Evolutionary conservation across 37 sponge, comb jelly and placozoan genomes (phyloP), one percentile per base, ranked within the genome.

Genomic region (Eunapius fragilis): DNA sequence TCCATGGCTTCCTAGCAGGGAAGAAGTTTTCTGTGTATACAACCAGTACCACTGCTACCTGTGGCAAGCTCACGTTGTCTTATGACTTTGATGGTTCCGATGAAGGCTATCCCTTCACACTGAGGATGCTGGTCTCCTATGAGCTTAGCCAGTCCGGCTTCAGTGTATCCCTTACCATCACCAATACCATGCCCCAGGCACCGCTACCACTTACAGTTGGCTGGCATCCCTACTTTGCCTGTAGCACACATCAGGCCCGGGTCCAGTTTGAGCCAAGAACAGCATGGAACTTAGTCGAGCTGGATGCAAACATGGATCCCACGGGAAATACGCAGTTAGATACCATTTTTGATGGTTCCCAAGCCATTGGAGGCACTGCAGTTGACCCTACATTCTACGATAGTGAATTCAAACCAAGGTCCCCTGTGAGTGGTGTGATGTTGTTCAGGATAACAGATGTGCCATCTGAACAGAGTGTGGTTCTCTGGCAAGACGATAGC

Each of bases 211-310:
- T 94, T 75, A 88, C 88, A 31, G 80, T 91, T 47, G 95, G 95
- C 25, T 94, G 95, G 95, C 95, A 94, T 38, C 95, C 95, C 0
- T 94, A 94, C 34, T 91, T 94, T 68, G 70, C 37, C 23, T 87
- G 88, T 27, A 78, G 89, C 7, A 69, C 86, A 27, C 88, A 87
- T 50, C 67, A 74, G 19, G 70, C 95, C 12, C 47, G 72, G 22
- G 83, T 94, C 19, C 81, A 82, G 14, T 81, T 94, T 47, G 88
- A 90, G 75, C 75, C 34, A 48, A 85, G 83, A 34, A 76, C 89
- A 19, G 34, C 36, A 2, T 94, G 92, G 92, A 81, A 75, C 50
- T 89, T 91, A 49, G 89, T 94, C 5, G 35, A 76, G 70, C 25
- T 91, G 41, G 81, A 88, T 50, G 47, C n/a, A 2, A 88, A 91